A percentile compares a stretch with the other conserved stretches of the same genome.
Evolutionary conservation across 1,140 invertebrate species (phyloP).

Genomic region (Plectrocnemia conspersa): DNA sequence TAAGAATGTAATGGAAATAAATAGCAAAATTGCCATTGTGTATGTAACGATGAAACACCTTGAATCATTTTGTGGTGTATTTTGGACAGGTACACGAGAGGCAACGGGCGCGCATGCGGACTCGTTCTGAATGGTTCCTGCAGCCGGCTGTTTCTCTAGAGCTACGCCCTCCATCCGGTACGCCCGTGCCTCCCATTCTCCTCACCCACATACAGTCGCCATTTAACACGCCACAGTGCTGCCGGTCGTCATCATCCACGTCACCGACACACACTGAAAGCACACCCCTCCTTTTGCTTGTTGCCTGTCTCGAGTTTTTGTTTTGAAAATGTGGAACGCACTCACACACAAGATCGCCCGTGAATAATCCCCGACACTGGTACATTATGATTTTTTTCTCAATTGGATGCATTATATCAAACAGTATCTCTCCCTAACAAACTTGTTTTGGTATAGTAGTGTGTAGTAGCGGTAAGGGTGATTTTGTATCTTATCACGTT

Average conservation of each 20-base stretch:
- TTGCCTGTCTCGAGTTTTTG: conserved; percentile 53
- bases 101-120: conserved; percentile 88
- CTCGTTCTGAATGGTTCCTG: conserved; percentile 91
- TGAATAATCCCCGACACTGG: neutral
- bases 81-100: conserved; percentile 79
- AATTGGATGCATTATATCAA: no score
- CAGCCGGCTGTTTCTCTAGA: conserved; percentile 61
- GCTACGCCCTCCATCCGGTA: conserved; percentile 51
- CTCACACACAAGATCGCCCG: neutral
- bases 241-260: conserved; percentile 24
- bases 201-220: conserved; percentile 18
- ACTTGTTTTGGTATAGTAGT: no score
- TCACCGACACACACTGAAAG: conserved; percentile 38
- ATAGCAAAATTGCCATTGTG: neutral
- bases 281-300: conserved; percentile 49
- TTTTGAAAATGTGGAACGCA: conserved; percentile 48
- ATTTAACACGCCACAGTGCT: conserved; percentile 10
- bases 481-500: no score
- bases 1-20: neutral
- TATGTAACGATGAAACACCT: neutral
- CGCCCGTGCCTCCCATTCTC: conserved; percentile 37
- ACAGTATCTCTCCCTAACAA: no score
- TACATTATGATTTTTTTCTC: no score
- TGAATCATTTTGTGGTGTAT: conserved; percentile 13
- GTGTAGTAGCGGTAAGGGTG: no score